A percentile compares a stretch with the other conserved stretches of the same genome.
These are phyloP conservation scores for Tetragonula clypearis DNA, from an alignment of 1,140 invertebrate genomes.

Conservation along the genomic window DNA sequence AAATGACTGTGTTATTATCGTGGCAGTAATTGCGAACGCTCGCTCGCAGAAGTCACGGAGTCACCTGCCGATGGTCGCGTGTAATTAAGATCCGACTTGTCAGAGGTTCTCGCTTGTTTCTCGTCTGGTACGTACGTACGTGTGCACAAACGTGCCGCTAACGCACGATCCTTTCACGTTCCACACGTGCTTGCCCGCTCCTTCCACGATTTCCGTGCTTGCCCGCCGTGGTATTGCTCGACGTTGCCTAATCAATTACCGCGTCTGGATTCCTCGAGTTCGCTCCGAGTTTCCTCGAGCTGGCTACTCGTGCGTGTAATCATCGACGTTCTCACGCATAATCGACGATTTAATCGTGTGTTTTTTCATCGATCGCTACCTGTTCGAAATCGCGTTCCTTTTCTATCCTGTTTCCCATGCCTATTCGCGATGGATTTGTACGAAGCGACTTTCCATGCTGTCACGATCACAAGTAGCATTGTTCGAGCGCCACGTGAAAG, in stretches of 20 bases:
- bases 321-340: not conserved
- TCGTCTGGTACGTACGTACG: constrained; percentile 11
- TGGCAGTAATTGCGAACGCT: constrained; percentile 47
- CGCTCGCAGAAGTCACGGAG: constrained; percentile 39
- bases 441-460: not conserved
- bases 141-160: constrained; percentile 48
- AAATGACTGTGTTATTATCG: constrained; percentile 53
- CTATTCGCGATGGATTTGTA: not conserved
- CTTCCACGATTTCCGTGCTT: constrained; percentile 50
- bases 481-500: constrained; percentile 2
- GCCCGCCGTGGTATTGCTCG: constrained; percentile 41
- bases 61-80: constrained; percentile 56
- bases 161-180: constrained; percentile 59
- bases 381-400: not conserved
- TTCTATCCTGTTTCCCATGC: not conserved
- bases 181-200: constrained; percentile 51
- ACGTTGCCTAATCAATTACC: constrained; percentile 58
- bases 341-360: not conserved
- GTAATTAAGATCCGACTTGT: constrained; percentile 68
- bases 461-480: not conserved
- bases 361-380: not conserved
- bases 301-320: not conserved
- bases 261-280: constrained; percentile 35
- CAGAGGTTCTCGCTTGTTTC: constrained; percentile 52
- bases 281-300: not conserved